Percentiles rank a stretch among this genome's conserved stretches.
Evolutionary conservation across 2,797 vertebrate genomes (phyloP).

Genomic region (Galagoides demidoff): DNA sequence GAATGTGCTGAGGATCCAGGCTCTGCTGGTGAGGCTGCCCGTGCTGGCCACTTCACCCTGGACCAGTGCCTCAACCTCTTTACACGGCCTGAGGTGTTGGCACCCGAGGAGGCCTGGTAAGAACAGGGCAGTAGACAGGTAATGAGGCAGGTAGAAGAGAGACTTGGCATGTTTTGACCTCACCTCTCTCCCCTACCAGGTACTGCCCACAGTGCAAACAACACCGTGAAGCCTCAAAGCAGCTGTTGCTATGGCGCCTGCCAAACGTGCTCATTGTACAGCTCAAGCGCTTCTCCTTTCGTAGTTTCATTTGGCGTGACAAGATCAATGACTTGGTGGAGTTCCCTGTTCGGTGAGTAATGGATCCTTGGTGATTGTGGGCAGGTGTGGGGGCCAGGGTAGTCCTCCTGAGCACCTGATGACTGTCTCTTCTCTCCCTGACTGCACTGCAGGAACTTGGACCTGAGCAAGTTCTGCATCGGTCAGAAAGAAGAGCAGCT

Average conservation of each 20-base stretch:
- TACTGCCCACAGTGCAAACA: constrained; percentile 99
- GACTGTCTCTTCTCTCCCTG: background rate
- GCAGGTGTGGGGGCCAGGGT: background rate
- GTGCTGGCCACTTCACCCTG: constrained; percentile 98
- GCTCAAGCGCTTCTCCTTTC: constrained; percentile 99
- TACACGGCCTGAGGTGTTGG: constrained; percentile 97
- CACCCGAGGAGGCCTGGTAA: constrained; percentile 98
- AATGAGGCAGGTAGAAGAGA: background rate
- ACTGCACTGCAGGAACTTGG: constrained; percentile 91
- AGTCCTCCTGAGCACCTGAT: background rate
- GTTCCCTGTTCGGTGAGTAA: constrained; percentile 95
- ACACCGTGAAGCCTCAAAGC: constrained; percentile 98
- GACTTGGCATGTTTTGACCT: background rate
- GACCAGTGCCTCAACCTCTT: constrained; percentile 99
- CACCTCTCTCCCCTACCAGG: constrained; percentile 83
- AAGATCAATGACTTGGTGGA: constrained; percentile 99
- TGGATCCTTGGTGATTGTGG: background rate
- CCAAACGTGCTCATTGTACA: constrained; percentile 99
- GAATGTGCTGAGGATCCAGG: constrained; percentile 96
- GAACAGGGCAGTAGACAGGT: constrained; percentile 58
- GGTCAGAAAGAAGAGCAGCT: constrained; percentile 98
- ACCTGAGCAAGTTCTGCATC: constrained; percentile 98
- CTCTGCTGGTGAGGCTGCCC: constrained; percentile 95
- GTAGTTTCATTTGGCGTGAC: constrained; percentile 99
- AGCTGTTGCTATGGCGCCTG: constrained; percentile 97